Conservation (phyloP, 2,888 invertebrate species). For the Rambutsinella grinnellia region DNA sequence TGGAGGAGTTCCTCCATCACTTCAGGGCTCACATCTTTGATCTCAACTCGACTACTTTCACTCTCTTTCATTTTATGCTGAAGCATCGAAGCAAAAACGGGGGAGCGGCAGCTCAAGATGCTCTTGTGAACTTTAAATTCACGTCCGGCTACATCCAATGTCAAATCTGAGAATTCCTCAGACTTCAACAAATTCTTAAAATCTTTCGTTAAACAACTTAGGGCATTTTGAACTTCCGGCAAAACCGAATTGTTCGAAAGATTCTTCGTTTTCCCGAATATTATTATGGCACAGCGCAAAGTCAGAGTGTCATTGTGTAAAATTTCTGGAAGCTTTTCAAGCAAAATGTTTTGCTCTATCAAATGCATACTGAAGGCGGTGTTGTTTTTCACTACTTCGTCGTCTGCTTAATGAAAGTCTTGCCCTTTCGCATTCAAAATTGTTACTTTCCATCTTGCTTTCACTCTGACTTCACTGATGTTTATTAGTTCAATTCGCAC, state of each 20-base stretch:
- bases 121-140: conserved; percentile 49
- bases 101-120: conserved; percentile 44
- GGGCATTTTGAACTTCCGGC: background rate
- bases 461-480: no score
- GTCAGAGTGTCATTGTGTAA: no score
- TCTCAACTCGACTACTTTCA: conserved; percentile 38
- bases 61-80: conserved; percentile 49
- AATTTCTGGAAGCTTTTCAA: no score
- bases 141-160: conserved; percentile 30
- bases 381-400: no score
- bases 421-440: no score
- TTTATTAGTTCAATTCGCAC: no score
- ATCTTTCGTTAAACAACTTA: no score
- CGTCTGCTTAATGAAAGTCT: no score
- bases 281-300: no score
- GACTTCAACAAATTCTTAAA: conserved; percentile 40
- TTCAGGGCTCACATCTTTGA: conserved; percentile 53
- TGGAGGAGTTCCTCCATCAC: conserved; percentile 50
- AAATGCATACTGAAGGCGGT: no score
- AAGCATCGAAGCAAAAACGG: conserved; percentile 53
- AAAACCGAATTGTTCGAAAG: background rate
- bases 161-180: conserved; percentile 49
- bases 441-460: no score
- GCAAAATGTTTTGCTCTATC: no score
- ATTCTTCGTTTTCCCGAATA: background rate